phyloP scores from a whole-genome alignment of 2,797 vertebrate species.

The Enteromius fasciolatus region DNA sequence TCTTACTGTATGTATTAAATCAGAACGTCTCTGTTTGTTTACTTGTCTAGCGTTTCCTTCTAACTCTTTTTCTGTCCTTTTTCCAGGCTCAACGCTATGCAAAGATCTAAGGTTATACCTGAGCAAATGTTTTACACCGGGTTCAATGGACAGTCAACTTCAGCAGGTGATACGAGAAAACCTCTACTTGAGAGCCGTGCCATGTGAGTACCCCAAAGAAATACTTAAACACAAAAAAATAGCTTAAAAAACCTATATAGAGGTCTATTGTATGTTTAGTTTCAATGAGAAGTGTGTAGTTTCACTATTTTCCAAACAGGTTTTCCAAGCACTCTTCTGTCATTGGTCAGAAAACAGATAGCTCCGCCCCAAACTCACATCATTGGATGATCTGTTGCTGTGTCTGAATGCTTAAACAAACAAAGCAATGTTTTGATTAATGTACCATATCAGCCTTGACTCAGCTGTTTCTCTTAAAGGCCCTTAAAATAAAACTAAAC shows the following conservation, averaged over 20 bases:
- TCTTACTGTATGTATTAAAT: neutral
- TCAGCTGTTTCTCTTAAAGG: neutral
- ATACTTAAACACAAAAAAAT: neutral
- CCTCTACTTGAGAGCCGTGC: conserved; percentile 80
- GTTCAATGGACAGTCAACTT: conserved; percentile 80
- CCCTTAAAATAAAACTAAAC: neutral
- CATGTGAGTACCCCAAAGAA: conserved; percentile 69
- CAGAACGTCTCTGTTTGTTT: conserved; percentile 5
- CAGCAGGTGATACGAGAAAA: conserved; percentile 84
- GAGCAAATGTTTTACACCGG: conserved; percentile 81
- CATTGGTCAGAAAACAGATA: conserved; percentile 10
- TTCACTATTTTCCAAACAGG: neutral
- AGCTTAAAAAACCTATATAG: neutral
- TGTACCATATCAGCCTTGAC: neutral
- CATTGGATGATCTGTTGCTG: neutral
- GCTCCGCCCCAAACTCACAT: neutral
- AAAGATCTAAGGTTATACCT: conserved; percentile 81
- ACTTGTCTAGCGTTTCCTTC: neutral
- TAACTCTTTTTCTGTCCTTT: neutral
- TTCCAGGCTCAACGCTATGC: conserved; percentile 77
- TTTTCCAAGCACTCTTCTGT: neutral
- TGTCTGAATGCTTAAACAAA: conserved; percentile 3
- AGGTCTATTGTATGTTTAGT: neutral
- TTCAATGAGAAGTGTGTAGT: neutral
- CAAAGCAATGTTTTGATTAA: neutral